phyloP scores from a whole-genome alignment of 2,113 vertebrate species.

The Ciconia maguari region DNA sequence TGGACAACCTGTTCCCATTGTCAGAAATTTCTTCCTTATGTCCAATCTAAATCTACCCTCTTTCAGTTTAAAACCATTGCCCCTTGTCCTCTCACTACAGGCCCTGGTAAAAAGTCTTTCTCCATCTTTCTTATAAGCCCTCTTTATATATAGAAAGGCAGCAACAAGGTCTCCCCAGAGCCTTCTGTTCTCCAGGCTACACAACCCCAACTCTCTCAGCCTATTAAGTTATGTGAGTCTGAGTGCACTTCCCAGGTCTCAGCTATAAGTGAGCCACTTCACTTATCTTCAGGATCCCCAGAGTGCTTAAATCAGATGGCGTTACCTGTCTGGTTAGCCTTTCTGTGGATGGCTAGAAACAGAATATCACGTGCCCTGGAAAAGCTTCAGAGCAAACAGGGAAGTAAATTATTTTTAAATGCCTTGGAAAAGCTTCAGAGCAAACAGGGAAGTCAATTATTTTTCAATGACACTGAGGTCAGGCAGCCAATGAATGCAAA shows the following conservation, averaged over 20 bases:
- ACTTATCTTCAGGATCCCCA: background rate
- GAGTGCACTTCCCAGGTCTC: background rate
- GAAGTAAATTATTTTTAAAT: background rate
- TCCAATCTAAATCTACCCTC: background rate
- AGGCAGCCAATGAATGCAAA: background rate
- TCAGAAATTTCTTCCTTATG: background rate
- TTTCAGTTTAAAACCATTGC: background rate
- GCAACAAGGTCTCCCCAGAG: background rate
- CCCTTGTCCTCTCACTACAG: background rate
- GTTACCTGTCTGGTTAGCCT: background rate
- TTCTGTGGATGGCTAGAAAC: background rate
- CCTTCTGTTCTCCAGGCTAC: background rate
- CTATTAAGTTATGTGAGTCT: background rate
- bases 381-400: background rate
- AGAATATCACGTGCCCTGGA: background rate
- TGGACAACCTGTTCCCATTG: background rate
- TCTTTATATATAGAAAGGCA: background rate
- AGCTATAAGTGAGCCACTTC: background rate
- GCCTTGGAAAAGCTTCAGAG: background rate
- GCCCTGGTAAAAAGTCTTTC: background rate
- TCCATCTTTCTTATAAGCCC: accelerated
- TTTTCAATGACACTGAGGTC: background rate
- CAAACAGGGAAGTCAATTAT: background rate
- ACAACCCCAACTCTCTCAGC: background rate
- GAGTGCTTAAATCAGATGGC: background rate